Conservation (phyloP, 2,888 invertebrate species). For the Drosophila conformis region DNA sequence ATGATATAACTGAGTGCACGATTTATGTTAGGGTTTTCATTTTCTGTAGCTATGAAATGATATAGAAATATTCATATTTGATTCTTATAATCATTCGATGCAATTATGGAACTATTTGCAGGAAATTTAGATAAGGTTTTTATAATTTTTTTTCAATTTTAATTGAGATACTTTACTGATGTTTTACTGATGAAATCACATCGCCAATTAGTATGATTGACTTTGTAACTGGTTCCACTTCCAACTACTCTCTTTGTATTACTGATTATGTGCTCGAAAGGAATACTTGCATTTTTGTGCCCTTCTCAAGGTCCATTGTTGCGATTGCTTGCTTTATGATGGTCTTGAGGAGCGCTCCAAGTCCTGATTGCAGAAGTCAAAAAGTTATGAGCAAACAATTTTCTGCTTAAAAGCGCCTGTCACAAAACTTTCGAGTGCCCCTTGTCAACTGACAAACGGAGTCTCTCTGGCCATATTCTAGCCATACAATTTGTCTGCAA, state of each 20-base stretch:
- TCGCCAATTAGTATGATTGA: not conserved
- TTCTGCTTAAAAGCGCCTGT: conserved; percentile 81
- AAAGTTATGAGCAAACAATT: conserved; percentile 81
- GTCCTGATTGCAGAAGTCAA: conserved; percentile 33
- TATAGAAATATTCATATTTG: not conserved
- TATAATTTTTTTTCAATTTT: not conserved
- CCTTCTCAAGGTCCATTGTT: not conserved
- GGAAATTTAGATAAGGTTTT: not conserved
- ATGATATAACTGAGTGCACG: not conserved
- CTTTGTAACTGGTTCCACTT: not conserved
- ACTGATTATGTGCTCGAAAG: not conserved
- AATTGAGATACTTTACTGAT: not conserved
- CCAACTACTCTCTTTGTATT: not conserved
- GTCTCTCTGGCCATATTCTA: conserved; percentile 34
- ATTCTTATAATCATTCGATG: not conserved
- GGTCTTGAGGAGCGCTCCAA: not conserved
- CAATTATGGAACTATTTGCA: not conserved
- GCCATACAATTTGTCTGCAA: conserved; percentile 73
- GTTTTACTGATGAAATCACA: not conserved
- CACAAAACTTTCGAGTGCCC: conserved; percentile 71
- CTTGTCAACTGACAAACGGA: conserved; percentile 60
- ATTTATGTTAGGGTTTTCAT: not conserved
- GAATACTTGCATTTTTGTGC: not conserved
- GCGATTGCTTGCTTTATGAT: conserved; percentile 24
- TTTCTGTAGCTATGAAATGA: not conserved